Conservation (phyloP, 2,888 invertebrate genomes). For the Lacanobia wlatinum region DNA sequence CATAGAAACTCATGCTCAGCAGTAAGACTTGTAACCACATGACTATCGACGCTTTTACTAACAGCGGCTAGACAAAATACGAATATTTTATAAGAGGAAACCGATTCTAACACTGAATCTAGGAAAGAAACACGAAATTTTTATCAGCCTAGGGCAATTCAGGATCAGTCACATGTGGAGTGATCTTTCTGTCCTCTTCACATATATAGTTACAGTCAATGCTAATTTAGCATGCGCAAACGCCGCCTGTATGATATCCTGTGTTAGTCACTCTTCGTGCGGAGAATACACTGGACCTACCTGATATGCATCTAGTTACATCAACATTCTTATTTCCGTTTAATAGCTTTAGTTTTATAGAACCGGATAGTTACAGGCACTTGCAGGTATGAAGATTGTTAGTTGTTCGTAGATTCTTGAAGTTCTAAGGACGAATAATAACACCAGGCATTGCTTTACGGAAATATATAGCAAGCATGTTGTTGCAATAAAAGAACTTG, state of each 20-base stretch:
- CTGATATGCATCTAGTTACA: constrained; percentile 57
- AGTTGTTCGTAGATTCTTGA: neutral
- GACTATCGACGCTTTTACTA: too few relatives aligned
- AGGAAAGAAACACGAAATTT: too few relatives aligned
- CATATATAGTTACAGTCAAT: constrained; percentile 23
- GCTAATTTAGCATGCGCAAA: constrained; percentile 51
- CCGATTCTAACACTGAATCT: too few relatives aligned
- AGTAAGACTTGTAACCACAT: neutral
- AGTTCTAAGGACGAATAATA: neutral
- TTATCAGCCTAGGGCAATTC: too few relatives aligned
- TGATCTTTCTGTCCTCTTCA: constrained; percentile 1
- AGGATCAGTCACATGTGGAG: too few relatives aligned
- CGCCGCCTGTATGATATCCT: constrained; percentile 55
- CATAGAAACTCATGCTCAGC: neutral
- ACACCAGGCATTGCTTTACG: neutral
- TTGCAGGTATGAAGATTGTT: constrained; percentile 5
- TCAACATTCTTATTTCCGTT: constrained; percentile 42
- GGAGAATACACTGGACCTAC: constrained; percentile 46
- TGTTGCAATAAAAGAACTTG: neutral
- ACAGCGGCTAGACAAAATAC: neutral
- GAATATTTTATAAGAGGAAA: neutral
- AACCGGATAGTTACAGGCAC: constrained; percentile 29
- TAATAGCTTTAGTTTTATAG: constrained; percentile 34
- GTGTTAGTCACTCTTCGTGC: constrained; percentile 61
- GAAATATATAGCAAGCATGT: neutral